These are phyloP conservation scores for Pollenia griseotomentosa DNA, from an alignment of 2,888 invertebrate species.

Conservation along the genomic window DNA sequence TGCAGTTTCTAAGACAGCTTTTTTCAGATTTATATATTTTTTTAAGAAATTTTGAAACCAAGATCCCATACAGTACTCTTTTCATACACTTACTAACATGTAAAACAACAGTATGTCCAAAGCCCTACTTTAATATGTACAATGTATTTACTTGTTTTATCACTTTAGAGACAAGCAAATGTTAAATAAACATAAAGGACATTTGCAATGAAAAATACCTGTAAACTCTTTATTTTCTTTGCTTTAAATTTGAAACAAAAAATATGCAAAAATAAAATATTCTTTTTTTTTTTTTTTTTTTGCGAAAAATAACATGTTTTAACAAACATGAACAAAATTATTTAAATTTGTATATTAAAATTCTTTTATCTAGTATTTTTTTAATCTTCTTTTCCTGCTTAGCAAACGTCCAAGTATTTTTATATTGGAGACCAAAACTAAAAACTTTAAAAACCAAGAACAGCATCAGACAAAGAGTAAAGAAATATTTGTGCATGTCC, in stretches of 20 bases:
- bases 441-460: constrained; percentile 5
- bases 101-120: too few relatives aligned
- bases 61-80: too few relatives aligned
- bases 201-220: too few relatives aligned
- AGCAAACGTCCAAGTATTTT: constrained; percentile 47
- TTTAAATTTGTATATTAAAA: constrained; percentile 29
- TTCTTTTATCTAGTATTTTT: neutral
- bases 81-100: too few relatives aligned
- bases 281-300: neutral
- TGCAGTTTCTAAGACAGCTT: too few relatives aligned
- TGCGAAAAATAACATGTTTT: neutral
- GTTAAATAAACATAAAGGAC: too few relatives aligned
- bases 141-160: too few relatives aligned
- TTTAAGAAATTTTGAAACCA: too few relatives aligned
- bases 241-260: constrained; percentile 9
- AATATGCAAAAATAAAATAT: neutral
- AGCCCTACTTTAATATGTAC: too few relatives aligned
- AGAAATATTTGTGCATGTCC: constrained; percentile 62
- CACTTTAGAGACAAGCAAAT: too few relatives aligned
- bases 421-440: constrained; percentile 26
- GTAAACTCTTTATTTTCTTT: neutral
- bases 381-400: neutral
- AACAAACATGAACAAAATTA: constrained; percentile 6
- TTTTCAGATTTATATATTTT: too few relatives aligned
- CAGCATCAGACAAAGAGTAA: neutral